phyloP scores from a whole-genome alignment of 2,888 invertebrate species.

The Leucophora obtusa region DNA sequence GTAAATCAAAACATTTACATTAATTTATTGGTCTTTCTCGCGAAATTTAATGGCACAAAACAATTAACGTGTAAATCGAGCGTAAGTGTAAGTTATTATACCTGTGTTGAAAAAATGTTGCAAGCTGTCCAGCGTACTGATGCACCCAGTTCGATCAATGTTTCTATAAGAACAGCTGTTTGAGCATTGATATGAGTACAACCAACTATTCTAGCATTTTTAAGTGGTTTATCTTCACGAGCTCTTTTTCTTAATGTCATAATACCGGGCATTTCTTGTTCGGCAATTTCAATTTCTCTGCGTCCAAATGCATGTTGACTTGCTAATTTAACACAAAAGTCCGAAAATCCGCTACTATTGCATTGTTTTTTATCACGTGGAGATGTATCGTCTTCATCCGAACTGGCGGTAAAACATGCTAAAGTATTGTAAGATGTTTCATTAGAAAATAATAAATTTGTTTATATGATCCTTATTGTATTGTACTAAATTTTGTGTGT shows the following conservation, averaged over 20 bases:
- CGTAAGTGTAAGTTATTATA: slow-evolving; percentile 69
- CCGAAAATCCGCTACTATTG: slow-evolving; percentile 87
- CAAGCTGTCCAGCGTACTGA: slow-evolving; percentile 97
- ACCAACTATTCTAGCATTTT: slow-evolving; percentile 95
- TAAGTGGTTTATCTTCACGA: slow-evolving; percentile 93
- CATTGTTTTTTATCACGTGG: slow-evolving; percentile 95
- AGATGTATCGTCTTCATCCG: slow-evolving; percentile 94
- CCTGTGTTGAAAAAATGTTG: slow-evolving; percentile 97
- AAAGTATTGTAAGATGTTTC: background rate
- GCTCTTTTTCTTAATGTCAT: slow-evolving; percentile 95
- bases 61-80: background rate
- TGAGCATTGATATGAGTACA: slow-evolving; percentile 99
- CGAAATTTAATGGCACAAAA: too few species aligned
- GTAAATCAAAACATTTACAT: too few species aligned
- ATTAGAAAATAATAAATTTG: background rate
- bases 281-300: slow-evolving; percentile 97
- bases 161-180: slow-evolving; percentile 95
- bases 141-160: slow-evolving; percentile 90
- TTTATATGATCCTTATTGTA: too few species aligned
- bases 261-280: slow-evolving; percentile 99
- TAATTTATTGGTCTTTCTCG: too few species aligned
- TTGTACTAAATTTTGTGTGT: too few species aligned
- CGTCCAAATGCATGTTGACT: slow-evolving; percentile 94
- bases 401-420: slow-evolving; percentile 82
- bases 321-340: slow-evolving; percentile 92